These are phyloP conservation scores for Eptesicus fuscus DNA, from an alignment of 2,113 vertebrate species.

Conservation along the genomic window DNA sequence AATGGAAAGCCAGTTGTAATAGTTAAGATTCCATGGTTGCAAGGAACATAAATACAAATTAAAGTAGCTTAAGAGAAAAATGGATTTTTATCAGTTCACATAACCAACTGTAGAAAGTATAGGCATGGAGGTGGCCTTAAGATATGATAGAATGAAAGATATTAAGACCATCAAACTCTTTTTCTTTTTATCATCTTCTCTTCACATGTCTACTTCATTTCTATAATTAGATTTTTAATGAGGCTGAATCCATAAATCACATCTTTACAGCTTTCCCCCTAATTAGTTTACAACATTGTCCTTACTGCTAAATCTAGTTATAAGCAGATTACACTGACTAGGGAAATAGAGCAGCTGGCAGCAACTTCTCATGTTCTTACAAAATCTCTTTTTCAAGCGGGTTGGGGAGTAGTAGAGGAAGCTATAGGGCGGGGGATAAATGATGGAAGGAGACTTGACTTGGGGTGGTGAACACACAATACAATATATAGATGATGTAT, in stretches of 20 bases:
- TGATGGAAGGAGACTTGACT: too few species aligned
- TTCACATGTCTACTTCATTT: neutral
- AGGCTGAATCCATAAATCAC: neutral
- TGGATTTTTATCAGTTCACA: neutral
- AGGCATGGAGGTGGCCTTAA: neutral
- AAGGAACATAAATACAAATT: neutral
- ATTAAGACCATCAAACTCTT: neutral
- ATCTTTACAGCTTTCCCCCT: neutral
- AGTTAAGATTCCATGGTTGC: neutral
- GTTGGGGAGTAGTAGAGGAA: too few species aligned
- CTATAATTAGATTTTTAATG: neutral
- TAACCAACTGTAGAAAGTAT: neutral
- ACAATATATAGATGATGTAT: too few species aligned
- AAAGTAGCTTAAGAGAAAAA: neutral
- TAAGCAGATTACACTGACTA: neutral
- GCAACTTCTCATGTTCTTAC: neutral
- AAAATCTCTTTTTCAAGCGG: neutral
- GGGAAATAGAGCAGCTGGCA: neutral
- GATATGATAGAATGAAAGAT: neutral
- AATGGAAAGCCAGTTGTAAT: neutral
- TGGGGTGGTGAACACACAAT: too few species aligned
- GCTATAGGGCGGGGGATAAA: too few species aligned
- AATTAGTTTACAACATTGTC: neutral
- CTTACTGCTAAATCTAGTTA: neutral
- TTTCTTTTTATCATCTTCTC: neutral